These are phyloP conservation scores for Enoplosus armatus DNA, from an alignment of 2,797 vertebrate genomes.

Conservation along the genomic window DNA sequence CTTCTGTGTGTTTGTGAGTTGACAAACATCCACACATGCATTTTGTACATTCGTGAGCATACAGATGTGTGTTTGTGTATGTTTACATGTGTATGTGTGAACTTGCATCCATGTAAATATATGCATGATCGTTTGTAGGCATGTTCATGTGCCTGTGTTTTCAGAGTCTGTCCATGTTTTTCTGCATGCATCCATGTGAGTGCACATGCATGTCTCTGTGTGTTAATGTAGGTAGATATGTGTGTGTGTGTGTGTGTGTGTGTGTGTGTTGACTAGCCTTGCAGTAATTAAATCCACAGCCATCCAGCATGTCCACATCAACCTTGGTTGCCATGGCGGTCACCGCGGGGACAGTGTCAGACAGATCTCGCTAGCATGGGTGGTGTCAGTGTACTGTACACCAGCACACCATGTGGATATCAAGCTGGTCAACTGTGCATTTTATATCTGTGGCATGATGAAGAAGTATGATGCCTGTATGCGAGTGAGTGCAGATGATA, in stretches of 20 bases:
- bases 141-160: background rate
- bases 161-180: background rate
- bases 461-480: slow-evolving; percentile 2
- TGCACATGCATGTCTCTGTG: background rate
- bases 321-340: slow-evolving; percentile 55
- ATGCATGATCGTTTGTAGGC: background rate
- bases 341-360: slow-evolving; percentile 42
- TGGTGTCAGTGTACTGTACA: background rate
- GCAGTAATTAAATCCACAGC: slow-evolving; percentile 60
- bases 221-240: background rate
- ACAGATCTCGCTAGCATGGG: background rate
- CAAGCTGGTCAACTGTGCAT: slow-evolving; percentile 26
- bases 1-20: slow-evolving; percentile 17
- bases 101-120: background rate
- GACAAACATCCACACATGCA: background rate
- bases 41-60: background rate
- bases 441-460: slow-evolving; percentile 46
- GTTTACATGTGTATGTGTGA: background rate
- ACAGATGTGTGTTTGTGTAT: background rate
- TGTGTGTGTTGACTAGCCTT: slow-evolving; percentile 32
- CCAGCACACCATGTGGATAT: slow-evolving; percentile 14
- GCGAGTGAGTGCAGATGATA: slow-evolving; percentile 32
- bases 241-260: background rate
- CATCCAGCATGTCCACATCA: slow-evolving; percentile 18
- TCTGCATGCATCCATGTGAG: background rate